Evolutionary conservation across 2,797 vertebrate species (phyloP).

Genomic region (Arnoldichthys spilopterus): DNA sequence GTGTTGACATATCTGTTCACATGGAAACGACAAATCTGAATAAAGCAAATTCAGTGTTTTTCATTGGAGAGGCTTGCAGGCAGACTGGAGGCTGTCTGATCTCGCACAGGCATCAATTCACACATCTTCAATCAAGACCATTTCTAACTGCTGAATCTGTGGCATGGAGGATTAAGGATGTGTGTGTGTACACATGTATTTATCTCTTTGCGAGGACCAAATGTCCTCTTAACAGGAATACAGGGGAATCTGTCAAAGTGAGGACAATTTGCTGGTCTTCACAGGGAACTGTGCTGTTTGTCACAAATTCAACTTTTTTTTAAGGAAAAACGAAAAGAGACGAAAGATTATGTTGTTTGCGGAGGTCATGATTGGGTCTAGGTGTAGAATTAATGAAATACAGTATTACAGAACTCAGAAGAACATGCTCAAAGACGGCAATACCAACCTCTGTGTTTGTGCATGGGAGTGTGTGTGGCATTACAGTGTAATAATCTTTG

Average conservation of each 20-base stretch:
- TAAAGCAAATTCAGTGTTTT: neutral
- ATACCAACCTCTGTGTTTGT: neutral
- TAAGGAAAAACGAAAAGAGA: too few relatives aligned
- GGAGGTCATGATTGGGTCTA: too few relatives aligned
- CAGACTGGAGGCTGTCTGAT: neutral
- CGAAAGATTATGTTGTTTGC: too few relatives aligned
- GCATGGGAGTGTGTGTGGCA: neutral
- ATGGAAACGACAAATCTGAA: neutral
- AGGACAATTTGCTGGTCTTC: too few relatives aligned
- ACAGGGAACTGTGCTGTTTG: too few relatives aligned
- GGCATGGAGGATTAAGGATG: neutral
- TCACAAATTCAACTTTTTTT: too few relatives aligned
- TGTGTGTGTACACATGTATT: slow-evolving; percentile 13
- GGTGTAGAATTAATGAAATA: too few relatives aligned
- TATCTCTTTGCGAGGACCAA: too few relatives aligned
- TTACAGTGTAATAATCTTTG: neutral
- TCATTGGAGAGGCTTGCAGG: neutral
- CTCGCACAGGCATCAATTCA: neutral
- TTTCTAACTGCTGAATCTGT: neutral
- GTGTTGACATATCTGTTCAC: neutral
- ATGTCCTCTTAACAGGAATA: too few relatives aligned
- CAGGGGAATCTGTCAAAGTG: too few relatives aligned
- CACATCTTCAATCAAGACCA: neutral
- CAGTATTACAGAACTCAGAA: too few relatives aligned
- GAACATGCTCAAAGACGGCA: too few relatives aligned